Base-by-base conservation (phyloP, 1,140 invertebrate genomes). In the Magallana gigas region DNA sequence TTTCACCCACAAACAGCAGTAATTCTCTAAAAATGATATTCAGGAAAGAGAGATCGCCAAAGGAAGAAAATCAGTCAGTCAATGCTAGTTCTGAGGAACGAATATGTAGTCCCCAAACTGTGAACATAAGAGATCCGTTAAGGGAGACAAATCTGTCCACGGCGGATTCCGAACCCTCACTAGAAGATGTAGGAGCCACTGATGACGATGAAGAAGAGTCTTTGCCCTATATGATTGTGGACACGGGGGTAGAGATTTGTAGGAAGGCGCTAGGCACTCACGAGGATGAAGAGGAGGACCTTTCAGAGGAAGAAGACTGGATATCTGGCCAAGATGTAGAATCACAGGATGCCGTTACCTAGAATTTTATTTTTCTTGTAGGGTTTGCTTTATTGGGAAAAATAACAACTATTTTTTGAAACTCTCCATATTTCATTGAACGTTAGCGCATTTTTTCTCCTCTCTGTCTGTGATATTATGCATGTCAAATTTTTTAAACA, bases 161-260 rank as follows among this genome's bases (percentile, higher is more conserved):
- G 12, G 68, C 68, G 4, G 8, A 29, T 18, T 76, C 68, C 36
- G 29, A 36, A 36, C 68, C 68, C 2, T 29, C 68, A 2, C 36
- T 23, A 29, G 11, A 9, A 36, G 36, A 76, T 76, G 18, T 76
- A 4, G 68, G 36, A 76, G 68, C 1, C 0, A 29, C 68, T 3
- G 23, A 76, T 36, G 68, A 76, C 23, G 68, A 76, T 5, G 68
- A 29, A 29, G 68, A 36, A 12, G 36, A 48, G 36, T 76, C 68
- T 36, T 29, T 76, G 23, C 68, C 68, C 6, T 76, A 76, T 12
- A 76, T 76, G 68, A 76, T 76, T 1, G 68, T 76, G 9, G 68
- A 76, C 23, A 76, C 68, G 1, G 68, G 68, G 23, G 68, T 76
- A 76, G 68, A 76, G 36, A 76, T 76, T 76, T 76, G 68, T 76